Conservation (phyloP, 2,888 invertebrate genomes). For the Hylaea fasciaria region DNA sequence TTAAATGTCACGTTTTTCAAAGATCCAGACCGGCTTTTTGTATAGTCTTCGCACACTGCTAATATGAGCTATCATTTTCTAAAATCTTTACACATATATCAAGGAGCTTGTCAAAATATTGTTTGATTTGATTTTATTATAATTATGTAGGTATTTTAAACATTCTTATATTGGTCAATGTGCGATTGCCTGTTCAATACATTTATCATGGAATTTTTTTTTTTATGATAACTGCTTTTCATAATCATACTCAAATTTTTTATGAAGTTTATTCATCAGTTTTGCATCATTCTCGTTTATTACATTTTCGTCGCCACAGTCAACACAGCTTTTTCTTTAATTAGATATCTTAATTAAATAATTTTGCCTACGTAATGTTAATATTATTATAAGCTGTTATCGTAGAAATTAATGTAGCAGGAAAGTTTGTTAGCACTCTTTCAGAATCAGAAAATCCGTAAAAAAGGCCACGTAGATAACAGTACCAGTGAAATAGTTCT, state of each 20-base stretch:
- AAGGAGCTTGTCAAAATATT: no score
- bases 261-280: conserved; percentile 32
- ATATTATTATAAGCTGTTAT: conserved; percentile 6
- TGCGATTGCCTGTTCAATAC: conserved; percentile 7
- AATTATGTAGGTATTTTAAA: background rate
- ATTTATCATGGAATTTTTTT: conserved; percentile 1
- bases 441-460: conserved; percentile 8
- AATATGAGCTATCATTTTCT: background rate
- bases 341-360: conserved; percentile 14
- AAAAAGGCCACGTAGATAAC: conserved; percentile 11
- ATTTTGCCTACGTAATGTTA: background rate
- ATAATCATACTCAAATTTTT: conserved; percentile 8
- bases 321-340: conserved; percentile 10
- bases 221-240: conserved; percentile 19
- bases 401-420: conserved; percentile 12
- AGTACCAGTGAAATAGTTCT: conserved; percentile 7
- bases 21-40: background rate
- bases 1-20: background rate
- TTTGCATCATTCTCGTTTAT: conserved; percentile 17
- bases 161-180: background rate
- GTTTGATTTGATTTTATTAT: background rate
- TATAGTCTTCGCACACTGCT: background rate
- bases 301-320: conserved; percentile 8
- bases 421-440: conserved; percentile 11
- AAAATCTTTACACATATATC: no score